These are phyloP conservation scores for Gadus macrocephalus DNA, from an alignment of 2,113 vertebrate species.

Conservation along the genomic window DNA sequence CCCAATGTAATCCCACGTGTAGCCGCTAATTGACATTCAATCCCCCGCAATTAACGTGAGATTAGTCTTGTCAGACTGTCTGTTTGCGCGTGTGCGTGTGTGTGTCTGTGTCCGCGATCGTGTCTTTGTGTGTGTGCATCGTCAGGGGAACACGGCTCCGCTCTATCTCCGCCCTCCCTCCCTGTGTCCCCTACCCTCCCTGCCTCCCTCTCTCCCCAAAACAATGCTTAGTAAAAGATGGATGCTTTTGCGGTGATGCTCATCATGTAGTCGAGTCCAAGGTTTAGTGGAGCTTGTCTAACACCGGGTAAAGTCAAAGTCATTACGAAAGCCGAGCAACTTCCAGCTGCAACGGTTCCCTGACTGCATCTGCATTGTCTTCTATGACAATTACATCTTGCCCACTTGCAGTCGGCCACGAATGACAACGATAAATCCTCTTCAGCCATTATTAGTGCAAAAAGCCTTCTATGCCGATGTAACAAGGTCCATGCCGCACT, in stretches of 20 bases:
- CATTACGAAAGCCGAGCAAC: slow-evolving; percentile 10
- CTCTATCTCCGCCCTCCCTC: slow-evolving; percentile 8
- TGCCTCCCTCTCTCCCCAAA: slow-evolving; percentile 1
- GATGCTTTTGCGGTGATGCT: slow-evolving; percentile 16
- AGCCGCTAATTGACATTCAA: slow-evolving; percentile 52
- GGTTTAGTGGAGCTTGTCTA: slow-evolving; percentile 14
- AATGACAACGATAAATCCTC: too few relatives aligned
- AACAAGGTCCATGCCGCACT: too few relatives aligned
- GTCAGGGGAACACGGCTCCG: slow-evolving; percentile 4
- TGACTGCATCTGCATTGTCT: too few relatives aligned
- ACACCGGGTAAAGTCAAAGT: slow-evolving; percentile 31
- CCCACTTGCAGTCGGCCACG: too few relatives aligned
- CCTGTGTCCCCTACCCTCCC: neutral
- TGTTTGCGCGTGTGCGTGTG: too few relatives aligned
- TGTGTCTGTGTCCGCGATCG: too few relatives aligned
- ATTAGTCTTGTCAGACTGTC: slow-evolving; percentile 58
- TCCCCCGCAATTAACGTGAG: slow-evolving; percentile 58
- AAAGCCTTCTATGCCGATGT: too few relatives aligned
- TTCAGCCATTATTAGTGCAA: too few relatives aligned
- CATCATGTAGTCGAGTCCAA: slow-evolving; percentile 32
- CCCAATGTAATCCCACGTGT: slow-evolving; percentile 43
- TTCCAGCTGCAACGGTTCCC: slow-evolving; percentile 1
- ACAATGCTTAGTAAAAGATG: neutral
- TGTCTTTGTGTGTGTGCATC: too few relatives aligned
- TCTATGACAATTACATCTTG: too few relatives aligned